Evolutionary conservation across 2,888 invertebrate species (phyloP).

Genomic region (Athalia rosae): DNA sequence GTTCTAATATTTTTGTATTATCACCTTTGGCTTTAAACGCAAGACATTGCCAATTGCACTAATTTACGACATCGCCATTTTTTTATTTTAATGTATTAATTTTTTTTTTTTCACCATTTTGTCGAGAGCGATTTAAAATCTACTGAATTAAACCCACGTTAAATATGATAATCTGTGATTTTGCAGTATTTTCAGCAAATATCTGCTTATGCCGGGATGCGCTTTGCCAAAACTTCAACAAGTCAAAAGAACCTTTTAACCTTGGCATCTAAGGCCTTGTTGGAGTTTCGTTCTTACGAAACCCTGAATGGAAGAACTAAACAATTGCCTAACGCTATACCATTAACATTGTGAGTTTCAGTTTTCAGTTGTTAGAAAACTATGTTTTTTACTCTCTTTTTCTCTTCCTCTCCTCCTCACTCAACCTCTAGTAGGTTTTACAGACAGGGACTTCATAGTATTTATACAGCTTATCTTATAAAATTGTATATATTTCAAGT

Average conservation of each 20-base stretch:
- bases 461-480: constrained; percentile 39
- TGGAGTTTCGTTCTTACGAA: neutral
- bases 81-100: neutral
- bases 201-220: neutral
- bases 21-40: constrained; percentile 38
- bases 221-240: constrained; percentile 1
- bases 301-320: constrained; percentile 42
- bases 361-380: neutral
- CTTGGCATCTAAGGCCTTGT: neutral
- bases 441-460: constrained; percentile 35
- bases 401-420: neutral
- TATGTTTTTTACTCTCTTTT: neutral
- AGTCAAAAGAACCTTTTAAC: neutral
- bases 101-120: neutral
- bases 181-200: neutral
- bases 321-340: constrained; percentile 36
- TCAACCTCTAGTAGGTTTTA: constrained; percentile 11
- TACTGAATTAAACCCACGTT: constrained; percentile 10
- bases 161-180: constrained; percentile 7
- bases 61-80: neutral
- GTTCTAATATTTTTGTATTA: constrained; percentile 31
- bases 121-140: constrained; percentile 19
- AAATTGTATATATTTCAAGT: constrained; percentile 27
- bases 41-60: constrained; percentile 42
- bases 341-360: neutral